Conservation (phyloP, 2,888 invertebrate species). For the Pardosa pseudoannulata region DNA sequence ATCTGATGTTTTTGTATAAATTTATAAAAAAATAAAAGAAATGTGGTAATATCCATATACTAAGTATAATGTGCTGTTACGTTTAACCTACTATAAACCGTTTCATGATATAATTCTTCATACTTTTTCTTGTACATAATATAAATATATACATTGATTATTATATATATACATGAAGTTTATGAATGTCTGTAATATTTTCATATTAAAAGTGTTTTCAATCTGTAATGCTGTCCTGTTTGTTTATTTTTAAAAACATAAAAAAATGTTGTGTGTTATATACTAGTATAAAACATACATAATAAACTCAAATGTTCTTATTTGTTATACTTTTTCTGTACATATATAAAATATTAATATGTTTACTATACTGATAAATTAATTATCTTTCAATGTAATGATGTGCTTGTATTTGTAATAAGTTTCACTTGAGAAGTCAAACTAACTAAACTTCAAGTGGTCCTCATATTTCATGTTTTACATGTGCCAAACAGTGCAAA, state of each 20-base stretch:
- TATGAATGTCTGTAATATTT: constrained; percentile 72
- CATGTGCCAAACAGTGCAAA: too few species aligned
- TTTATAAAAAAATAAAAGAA: not conserved
- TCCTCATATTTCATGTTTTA: too few species aligned
- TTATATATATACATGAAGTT: constrained; percentile 67
- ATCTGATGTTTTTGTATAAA: constrained; percentile 27
- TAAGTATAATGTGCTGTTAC: constrained; percentile 44
- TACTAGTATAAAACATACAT: too few species aligned
- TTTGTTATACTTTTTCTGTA: too few species aligned
- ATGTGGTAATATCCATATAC: constrained; percentile 33
- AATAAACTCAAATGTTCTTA: too few species aligned
- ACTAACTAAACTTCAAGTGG: too few species aligned
- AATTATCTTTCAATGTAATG: too few species aligned
- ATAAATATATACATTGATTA: constrained; percentile 70
- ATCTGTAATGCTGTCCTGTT: constrained; percentile 40
- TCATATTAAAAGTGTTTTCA: constrained; percentile 71
- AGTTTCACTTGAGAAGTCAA: too few species aligned
- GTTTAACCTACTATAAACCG: constrained; percentile 35
- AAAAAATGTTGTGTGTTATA: too few species aligned
- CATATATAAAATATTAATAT: too few species aligned
- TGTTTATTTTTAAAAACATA: not conserved
- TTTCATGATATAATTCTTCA: constrained; percentile 40
- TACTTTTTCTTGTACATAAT: constrained; percentile 65
- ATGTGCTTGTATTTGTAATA: too few species aligned
- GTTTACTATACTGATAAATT: too few species aligned